Evolutionary conservation across 2,888 invertebrate genomes (phyloP), one percentile per base, ranked within the genome.

Genomic region (Deladenus siricidicola): DNA sequence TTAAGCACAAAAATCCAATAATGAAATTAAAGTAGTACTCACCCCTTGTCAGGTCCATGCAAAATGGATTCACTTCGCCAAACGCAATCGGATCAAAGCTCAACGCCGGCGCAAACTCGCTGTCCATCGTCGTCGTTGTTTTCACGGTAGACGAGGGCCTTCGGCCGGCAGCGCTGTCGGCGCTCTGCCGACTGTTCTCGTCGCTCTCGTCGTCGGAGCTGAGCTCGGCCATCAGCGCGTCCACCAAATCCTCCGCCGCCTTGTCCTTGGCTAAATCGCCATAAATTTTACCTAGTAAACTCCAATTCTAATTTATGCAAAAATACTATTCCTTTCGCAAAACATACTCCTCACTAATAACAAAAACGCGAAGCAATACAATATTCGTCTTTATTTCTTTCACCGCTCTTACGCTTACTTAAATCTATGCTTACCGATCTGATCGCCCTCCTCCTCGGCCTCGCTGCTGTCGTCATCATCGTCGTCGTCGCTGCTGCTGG

Each of bases 11-110:
- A 10, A 56, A 51, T 10, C 4, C 14, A 17, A 53, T 21, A 8
- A 57, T n/a, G 21, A 48, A 28, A 45, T 42, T 47, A n/a, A n/a
- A n/a, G n/a, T 24, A n/a, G 4, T 49, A 56, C 58, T 80, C 80
- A 73, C 42, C 80, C 70, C 80, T 80, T 47, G 81, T 80, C n/a
- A 80, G 81, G 29, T 81, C 90, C 53, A 85, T 87, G 79, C 87
- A 88, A 78, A 89, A 89, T n/a, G 91, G 92, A 83, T 93, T 92
- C 80, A 89, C 90, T 82, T 90, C 90, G 62, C 87, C 87, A 47
- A 72, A 73, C 8, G 23, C 34, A 1, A 56, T 26, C n/a, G n/a
- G 44, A 42, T 43, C 23, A 24, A 23, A 30, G 30, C 28, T 26
- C 21, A 6, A 45, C n/a, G n/a, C 45, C 21, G 17, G 10, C 19